Evolutionary conservation across 2,888 invertebrate species (phyloP), one percentile per base, ranked within the genome.

Genomic region (Camptogramma bilineatum): DNA sequence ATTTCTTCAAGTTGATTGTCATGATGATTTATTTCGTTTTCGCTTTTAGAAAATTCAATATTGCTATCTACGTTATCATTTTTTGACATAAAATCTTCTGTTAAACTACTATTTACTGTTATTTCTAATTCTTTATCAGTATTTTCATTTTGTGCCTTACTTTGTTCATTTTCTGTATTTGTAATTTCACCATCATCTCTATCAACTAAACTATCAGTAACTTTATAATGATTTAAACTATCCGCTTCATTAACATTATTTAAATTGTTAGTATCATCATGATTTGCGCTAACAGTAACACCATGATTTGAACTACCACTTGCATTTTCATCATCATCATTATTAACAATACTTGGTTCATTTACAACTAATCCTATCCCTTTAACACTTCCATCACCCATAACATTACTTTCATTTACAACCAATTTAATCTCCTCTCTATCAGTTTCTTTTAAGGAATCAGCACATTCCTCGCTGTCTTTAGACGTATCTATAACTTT

Each of bases 61-160:
- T 61, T 47, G 16, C 16, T 62, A 58, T 55, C 62, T 64, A 66
- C 3, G 2, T 31, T 39, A 47, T 54, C 57, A 44, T 66, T 66
- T 66, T 66, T 61, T 17, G 42, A 10, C 44, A 7, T 44, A 21
- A 21, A 3, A 39, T 24, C 42, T 39, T 19, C 44, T 24, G 4
- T 51, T 51, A 17, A 4, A 42, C 13, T 39, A 21, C 19, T 47
- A 42, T 59, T 46, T 17, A 39, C 16, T 4, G 44, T 44, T 21
- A 17, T 19, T 9, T 47, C 16, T 19, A 19, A 28, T 21, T n/a
- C 16, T 39, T 53, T 24, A 51, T 17, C 31, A 42, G 9, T 46
- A 58, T 34, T 51, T 28, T 28, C 28, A 53, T 48, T 16, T 34
- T 21, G 4, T 17, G 28, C 7, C 10, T 55, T 56, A 34, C n/a